Evolutionary conservation across 2,888 invertebrate genomes (phyloP), one percentile per base, ranked within the genome.

Genomic region (Lasioglossum marginatum): DNA sequence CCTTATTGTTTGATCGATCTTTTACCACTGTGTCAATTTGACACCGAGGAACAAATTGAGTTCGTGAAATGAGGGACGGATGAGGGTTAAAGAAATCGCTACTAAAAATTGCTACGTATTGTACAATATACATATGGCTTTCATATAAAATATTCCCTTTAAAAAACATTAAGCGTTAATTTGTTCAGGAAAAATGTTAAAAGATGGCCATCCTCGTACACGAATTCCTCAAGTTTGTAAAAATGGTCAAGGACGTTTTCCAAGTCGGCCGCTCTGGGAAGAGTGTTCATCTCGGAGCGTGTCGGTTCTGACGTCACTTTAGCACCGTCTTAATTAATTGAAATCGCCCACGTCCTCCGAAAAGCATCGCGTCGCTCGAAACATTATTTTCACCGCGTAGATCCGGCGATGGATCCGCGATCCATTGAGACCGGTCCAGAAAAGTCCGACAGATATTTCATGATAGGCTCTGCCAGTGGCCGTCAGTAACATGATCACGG

Each of bases 401-500:
- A 71, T 27, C 45, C 68, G 23, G 40, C 23, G 37, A n/a, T 10
- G n/a, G 66, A 34, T 31, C 16, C 68, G 23, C 40, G 70, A 74
- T 73, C 45, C 80, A 66, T 79, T 34, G 52, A 73, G 74, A 82
- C 72, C 83, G 79, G 68, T 77, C 48, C 57, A 71, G 82, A 86
- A 80, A 83, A 76, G 27, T 63, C 72, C 76, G 16, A 63, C 52
- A 85, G 86, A 77, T 81, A 79, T 70, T 77, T 81, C 73, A 63
- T 14, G 81, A 79, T 70, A 81, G 79, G 73, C 72, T 79, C 66
- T 77, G 57, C 72, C 73, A 72, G 79, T 77, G 73, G 66, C 73
- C 78, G 81, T 77, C 79, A 83, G 90, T 90, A 91, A 91, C 82
- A 88, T 84, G 90, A 89, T 89, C 89, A 84, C 81, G 85, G 83